Base-by-base conservation (phyloP, 2,888 invertebrate species). In the Atrina japonica region DNA sequence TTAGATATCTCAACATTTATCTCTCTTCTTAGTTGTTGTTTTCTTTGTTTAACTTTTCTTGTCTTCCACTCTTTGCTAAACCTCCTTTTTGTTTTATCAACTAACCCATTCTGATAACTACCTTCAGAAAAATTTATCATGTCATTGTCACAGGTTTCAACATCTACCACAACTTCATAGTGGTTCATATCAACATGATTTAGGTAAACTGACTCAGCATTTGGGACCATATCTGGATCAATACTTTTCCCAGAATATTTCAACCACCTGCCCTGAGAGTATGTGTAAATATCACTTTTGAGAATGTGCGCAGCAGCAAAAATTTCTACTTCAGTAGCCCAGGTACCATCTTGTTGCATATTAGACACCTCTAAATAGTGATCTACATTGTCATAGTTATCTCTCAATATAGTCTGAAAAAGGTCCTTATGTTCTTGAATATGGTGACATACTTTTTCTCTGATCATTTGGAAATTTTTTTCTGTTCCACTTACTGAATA, bases 261-360 rank as follows among this genome's bases (percentile, higher is more conserved):
- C 23, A 53, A 40, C 61, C 67, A 67, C 25, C 23, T 25, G 11
- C 41, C 21, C 6, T 29, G 27, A 23, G 43, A 25, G n/a, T 43
- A 64, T n/a, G 55, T 55, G 25, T 55, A 55, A 16, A 65, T 45
- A 29, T 27, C 43, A 56, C 30, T 30, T 30, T 65, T 27, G 6
- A 65, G 27, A 0, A 65, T 5, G 27, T 55, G 41, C 27, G 55
- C 45, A 21, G 45, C 43, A 5, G 43, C 53, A n/a, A 64, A 64
- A 25, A 64, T 64, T 40, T 64, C 64, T 9, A 65, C 45, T 29
- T 65, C 56, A 47, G 65, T 47, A n/a, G 58, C 50, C 59, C 49
- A 61, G 11, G 40, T 50, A 18, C 61, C 56, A 21, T 56, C 35
- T 56, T 35, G n/a, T 27, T 21, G 9, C 61, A 68, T 61, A 16